Evolutionary conservation across 2,113 vertebrate species (phyloP), one percentile per base, ranked within the genome.

Genomic region (Dunckerocampus dactyliophorus): DNA sequence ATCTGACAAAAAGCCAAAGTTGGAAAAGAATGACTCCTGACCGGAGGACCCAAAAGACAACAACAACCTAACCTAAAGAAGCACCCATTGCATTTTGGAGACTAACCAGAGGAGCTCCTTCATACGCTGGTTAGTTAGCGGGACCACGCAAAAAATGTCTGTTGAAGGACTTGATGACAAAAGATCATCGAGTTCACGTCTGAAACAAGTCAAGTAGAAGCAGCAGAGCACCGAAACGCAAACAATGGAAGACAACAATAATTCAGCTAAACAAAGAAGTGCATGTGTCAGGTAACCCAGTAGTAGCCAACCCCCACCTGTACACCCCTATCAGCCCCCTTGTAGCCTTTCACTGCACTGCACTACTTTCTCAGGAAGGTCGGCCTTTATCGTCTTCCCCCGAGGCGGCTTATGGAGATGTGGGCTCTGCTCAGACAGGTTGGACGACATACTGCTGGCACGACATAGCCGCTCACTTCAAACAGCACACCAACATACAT

Each of bases 401-500:
- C 6, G 5, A 58, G 84, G 74, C 70, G 0, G 66, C 49, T 1
- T 34, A 10, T 45, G 64, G 67, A 65, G 63, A 82, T 80, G 64
- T 47, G 69, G 77, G 83, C 70, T 14, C 68, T 80, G 80, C 83
- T 82, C 85, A 79, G 83, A 87, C 85, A 84, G 85, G 83, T 87
- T 47, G 47, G 59, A 58, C 80, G 54, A 73, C 81, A 77, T 87
- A 62, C 58, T 72, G 72, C 75, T 75, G 79, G 79, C 80, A 80
- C 70, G 71, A 66, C 62, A 79, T 47, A 42, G 37, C 7, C 10
- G n/a, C 69, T 47, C 22, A 51, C 56, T 31, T 42, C 54, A 50
- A 76, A 31, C 13, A 63, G 71, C 71, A 50, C 46, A 46, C 14
- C 39, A 52, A 49, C 51, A 70, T 42, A 69, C 69, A 39, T 46